Conservation (phyloP, 2,888 invertebrate species). For the Euzophera pinguis region DNA sequence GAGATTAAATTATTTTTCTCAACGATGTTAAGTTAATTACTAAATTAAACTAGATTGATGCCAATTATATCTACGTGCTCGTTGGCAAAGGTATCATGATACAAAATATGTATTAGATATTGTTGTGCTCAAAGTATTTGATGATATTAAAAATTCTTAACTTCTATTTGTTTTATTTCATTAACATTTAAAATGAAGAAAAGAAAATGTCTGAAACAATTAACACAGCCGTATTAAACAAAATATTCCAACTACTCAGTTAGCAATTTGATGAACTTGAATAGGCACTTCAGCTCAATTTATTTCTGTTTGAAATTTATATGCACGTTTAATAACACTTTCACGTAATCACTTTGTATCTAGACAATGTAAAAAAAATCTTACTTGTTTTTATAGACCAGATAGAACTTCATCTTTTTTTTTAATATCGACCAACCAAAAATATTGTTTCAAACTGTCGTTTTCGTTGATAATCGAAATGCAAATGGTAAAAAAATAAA, state of each 20-base stretch:
- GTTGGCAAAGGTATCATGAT: neutral
- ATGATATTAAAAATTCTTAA: neutral
- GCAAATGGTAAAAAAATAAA: constrained; percentile 31
- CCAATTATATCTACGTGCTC: neutral
- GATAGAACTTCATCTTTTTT: constrained; percentile 53
- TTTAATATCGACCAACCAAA: constrained; percentile 31
- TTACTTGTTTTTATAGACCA: constrained; percentile 66
- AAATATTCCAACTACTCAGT: too few species aligned
- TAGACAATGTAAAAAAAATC: constrained; percentile 26
- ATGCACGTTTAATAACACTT: too few species aligned
- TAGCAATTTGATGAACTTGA: too few species aligned
- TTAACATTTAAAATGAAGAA: too few species aligned
- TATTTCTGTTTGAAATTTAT: too few species aligned
- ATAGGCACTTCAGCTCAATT: too few species aligned
- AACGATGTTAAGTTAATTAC: neutral
- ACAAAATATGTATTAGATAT: neutral
- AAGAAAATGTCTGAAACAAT: too few species aligned
- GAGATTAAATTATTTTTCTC: too few species aligned
- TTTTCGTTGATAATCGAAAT: constrained; percentile 31
- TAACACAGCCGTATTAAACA: too few species aligned
- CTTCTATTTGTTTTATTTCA: too few species aligned
- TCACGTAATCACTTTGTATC: neutral
- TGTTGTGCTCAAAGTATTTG: too few species aligned
- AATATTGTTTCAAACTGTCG: constrained; percentile 25
- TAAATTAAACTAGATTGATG: neutral